These are phyloP conservation scores for Bellardia pandia DNA, from an alignment of 2,888 invertebrate genomes.

Conservation along the genomic window DNA sequence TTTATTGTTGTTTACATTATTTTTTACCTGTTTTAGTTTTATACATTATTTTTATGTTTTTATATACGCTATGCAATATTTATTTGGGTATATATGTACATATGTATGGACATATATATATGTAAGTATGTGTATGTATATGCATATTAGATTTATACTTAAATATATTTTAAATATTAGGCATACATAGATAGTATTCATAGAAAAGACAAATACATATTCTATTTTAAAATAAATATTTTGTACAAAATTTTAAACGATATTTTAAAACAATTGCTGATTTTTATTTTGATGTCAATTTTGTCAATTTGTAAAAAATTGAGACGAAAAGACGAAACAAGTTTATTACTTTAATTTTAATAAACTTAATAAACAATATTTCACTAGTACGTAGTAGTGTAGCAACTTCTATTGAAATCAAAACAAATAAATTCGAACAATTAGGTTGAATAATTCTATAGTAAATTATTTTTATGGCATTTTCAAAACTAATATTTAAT, in stretches of 20 bases:
- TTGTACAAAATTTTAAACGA: neutral
- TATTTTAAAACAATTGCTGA: neutral
- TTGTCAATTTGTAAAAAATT: no score
- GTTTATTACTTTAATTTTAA: no score
- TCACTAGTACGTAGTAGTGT: no score
- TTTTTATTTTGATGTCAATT: neutral
- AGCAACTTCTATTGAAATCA: no score
- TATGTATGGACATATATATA: no score
- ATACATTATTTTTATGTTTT: constrained; percentile 8
- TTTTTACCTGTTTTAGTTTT: constrained; percentile 28
- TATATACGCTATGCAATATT: constrained; percentile 32
- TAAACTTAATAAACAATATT: no score
- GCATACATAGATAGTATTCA: no score
- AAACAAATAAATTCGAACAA: no score
- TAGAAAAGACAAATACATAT: neutral
- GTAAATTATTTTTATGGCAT: no score
- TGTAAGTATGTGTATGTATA: neutral
- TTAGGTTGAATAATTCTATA: no score
- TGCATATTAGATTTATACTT: neutral
- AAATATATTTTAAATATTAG: neutral
- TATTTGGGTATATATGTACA: constrained; percentile 3
- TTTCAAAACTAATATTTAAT: no score
- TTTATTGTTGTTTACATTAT: neutral
- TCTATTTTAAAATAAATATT: neutral
- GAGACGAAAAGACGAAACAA: no score